Conservation (phyloP, 2,113 vertebrate genomes). For the Rhombomys opimus region DNA sequence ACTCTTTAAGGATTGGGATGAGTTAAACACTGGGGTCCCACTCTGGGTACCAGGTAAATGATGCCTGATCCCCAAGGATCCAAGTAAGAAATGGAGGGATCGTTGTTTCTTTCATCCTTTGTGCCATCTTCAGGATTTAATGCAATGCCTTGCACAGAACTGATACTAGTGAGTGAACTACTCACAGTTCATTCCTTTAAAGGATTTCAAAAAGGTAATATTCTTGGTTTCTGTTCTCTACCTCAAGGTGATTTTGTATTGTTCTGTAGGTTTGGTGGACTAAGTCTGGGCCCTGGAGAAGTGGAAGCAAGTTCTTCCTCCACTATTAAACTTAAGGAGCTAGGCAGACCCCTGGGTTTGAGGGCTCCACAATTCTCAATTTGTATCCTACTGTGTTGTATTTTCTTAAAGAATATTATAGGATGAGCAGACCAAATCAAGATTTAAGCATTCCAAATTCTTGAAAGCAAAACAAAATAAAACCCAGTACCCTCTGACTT, state of each 20-base stretch:
- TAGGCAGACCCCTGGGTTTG: not conserved
- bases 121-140: not conserved
- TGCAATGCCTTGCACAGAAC: not conserved
- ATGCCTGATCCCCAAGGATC: not conserved
- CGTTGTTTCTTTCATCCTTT: conserved; percentile 26
- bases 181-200: conserved; percentile 36
- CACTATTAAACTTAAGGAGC: not conserved
- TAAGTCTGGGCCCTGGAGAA: conserved; percentile 20
- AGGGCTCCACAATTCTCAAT: not conserved
- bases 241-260: conserved; percentile 46
- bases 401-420: not conserved
- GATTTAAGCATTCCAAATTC: not conserved
- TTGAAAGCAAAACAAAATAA: conserved; percentile 38
- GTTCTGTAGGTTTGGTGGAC: not conserved
- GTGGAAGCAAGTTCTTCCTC: not conserved
- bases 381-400: not conserved
- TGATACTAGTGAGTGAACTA: not conserved
- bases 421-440: not conserved
- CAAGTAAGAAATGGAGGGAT: not conserved
- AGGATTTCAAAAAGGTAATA: not conserved
- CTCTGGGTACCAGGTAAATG: not conserved
- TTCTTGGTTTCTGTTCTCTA: not conserved
- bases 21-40: not conserved
- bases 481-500: not conserved
- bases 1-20: not conserved